Evolutionary conservation across 2,888 invertebrate genomes (phyloP), one percentile per base, ranked within the genome.

Genomic region (Mesopsocus fuscifrons): DNA sequence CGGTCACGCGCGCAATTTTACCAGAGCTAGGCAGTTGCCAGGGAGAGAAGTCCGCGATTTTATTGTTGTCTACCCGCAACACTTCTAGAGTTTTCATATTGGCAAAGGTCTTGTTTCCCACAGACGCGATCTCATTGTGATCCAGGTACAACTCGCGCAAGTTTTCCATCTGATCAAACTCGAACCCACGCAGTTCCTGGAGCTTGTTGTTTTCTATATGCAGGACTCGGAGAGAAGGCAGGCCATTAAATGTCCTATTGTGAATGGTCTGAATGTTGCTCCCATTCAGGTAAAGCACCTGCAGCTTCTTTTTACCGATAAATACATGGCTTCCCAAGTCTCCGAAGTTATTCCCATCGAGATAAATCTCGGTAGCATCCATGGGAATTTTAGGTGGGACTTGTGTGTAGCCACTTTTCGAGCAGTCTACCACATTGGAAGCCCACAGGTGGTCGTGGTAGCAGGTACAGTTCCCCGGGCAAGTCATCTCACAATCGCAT

Each of bases 401-500:
- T 59, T 68, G 68, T 55, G 72, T 74, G 63, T 77, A 77, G 49
- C 72, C 76, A 51, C 75, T 74, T 56, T 70, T 74, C 52, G 78
- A 77, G 65, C 84, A 84, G 65, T 82, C 81, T 50, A 84, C 82
- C 44, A 84, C 78, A 66, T 84, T 84, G 57, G 79, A 77, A 53
- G 74, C 72, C 81, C 84, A 85, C 53, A 77, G 75, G 61, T 79
- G 76, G 66, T 87, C 85, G 65, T 83, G 82, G 68, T 77, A 87
- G 60, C 87, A 88, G 51, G 77, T 75, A 62, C 87, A 88, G 59
- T 77, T 78, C 59, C 74, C 72, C 50, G 87, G 87, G 60, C 87
- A 88, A 53, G 80, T 81, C 79, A 84, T 85, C 68, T 84, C 80
- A 63, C 87, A 87, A 65, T 88, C 87, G 64, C 87, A 88, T 49